phyloP scores from a whole-genome alignment of 2,797 vertebrate species.

The Enteromius thamalakanensis region DNA sequence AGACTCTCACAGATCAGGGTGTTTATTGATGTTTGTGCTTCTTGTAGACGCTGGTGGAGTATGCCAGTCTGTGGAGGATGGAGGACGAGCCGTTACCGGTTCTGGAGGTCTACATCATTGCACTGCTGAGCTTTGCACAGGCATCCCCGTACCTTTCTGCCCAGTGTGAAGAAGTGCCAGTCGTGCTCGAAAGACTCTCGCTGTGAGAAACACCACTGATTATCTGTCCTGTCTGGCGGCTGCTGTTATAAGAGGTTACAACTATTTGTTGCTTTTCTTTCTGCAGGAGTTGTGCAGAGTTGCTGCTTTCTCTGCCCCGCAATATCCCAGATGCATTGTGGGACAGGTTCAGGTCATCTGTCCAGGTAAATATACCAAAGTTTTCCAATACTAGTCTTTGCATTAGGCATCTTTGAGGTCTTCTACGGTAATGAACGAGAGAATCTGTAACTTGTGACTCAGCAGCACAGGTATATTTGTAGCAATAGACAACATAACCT shows the following conservation, averaged over 20 bases:
- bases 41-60: conserved; percentile 87
- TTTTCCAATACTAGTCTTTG: not conserved
- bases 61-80: conserved; percentile 87
- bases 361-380: conserved; percentile 79
- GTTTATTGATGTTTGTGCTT: not conserved
- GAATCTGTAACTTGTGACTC: too few species aligned
- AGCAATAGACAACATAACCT: too few species aligned
- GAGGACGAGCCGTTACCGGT: conserved; percentile 89
- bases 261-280: not conserved
- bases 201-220: conserved; percentile 79
- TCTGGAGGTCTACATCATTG: conserved; percentile 89
- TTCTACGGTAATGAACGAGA: too few species aligned
- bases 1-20: too few species aligned
- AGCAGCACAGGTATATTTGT: too few species aligned
- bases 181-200: conserved; percentile 92
- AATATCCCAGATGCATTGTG: conserved; percentile 86
- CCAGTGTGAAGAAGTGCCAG: conserved; percentile 89
- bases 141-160: conserved; percentile 86
- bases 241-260: not conserved
- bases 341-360: conserved; percentile 86
- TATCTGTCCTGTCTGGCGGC: too few species aligned
- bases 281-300: conserved; percentile 92
- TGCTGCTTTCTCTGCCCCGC: conserved; percentile 86
- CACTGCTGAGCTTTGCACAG: conserved; percentile 88
- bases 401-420: not conserved